Evolutionary conservation across 2,113 vertebrate genomes (phyloP).

Genomic region (Mirounga angustirostris): DNA sequence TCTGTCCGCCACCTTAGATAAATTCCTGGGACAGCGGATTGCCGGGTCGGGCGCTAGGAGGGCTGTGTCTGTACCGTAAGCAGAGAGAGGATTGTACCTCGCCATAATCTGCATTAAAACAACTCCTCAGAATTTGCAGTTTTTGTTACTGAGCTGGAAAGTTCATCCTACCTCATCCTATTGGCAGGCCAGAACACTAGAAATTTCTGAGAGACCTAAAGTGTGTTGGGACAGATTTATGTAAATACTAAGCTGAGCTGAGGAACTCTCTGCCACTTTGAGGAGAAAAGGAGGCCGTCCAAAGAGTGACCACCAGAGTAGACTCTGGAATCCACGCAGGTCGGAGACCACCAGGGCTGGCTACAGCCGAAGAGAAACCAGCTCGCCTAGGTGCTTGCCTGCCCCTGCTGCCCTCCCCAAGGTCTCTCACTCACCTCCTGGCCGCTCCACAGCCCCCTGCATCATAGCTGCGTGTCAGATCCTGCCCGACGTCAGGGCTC

Average conservation of each 20-base stretch:
- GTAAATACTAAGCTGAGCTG: not conserved
- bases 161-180: not conserved
- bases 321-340: not conserved
- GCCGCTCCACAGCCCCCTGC: not conserved
- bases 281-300: not conserved
- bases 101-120: not conserved
- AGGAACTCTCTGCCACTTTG: not conserved
- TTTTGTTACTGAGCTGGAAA: not conserved
- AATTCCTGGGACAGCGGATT: not conserved
- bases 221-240: not conserved
- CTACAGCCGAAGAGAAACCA: not conserved
- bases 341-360: not conserved
- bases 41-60: not conserved
- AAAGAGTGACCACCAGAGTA: not conserved
- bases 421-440: not conserved
- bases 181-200: not conserved
- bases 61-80: not conserved
- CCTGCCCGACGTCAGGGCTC: not conserved
- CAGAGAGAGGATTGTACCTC: not conserved
- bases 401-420: not conserved
- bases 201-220: constrained; percentile 11
- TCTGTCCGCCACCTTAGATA: not conserved
- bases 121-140: not conserved
- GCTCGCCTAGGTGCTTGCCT: not conserved
- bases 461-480: not conserved